Evolutionary conservation across 1,140 invertebrate species (phyloP).

Genomic region (Solenopsis fugax): DNA sequence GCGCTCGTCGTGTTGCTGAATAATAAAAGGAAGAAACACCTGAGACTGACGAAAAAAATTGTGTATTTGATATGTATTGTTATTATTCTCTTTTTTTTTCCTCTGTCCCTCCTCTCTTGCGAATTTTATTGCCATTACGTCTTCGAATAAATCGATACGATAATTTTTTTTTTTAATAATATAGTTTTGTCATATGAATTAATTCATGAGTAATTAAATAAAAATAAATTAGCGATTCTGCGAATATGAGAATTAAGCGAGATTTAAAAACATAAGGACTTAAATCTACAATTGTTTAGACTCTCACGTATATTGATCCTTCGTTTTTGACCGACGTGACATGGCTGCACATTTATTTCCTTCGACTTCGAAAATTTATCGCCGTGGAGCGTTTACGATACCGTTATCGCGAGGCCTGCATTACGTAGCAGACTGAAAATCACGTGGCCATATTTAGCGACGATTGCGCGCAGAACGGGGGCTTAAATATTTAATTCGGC

Average conservation of each 20-base stretch:
- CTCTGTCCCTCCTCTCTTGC: background rate
- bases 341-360: conserved; percentile 1
- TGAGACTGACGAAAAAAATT: background rate
- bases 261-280: background rate
- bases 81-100: background rate
- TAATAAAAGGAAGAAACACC: background rate
- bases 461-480: background rate
- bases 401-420: conserved; percentile 32
- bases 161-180: background rate
- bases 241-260: background rate
- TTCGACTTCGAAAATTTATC: conserved; percentile 28
- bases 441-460: conserved; percentile 18
- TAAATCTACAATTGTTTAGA: background rate
- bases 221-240: background rate
- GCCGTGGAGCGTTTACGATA: background rate
- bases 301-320: background rate
- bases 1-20: background rate
- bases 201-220: background rate
- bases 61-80: background rate
- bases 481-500: conserved; percentile 30
- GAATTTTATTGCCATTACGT: background rate
- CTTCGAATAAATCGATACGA: background rate
- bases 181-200: background rate
- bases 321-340: background rate
- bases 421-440: conserved; percentile 31